Evolutionary conservation across 2,797 vertebrate genomes (phyloP).

Genomic region (Molossus alvarezi): DNA sequence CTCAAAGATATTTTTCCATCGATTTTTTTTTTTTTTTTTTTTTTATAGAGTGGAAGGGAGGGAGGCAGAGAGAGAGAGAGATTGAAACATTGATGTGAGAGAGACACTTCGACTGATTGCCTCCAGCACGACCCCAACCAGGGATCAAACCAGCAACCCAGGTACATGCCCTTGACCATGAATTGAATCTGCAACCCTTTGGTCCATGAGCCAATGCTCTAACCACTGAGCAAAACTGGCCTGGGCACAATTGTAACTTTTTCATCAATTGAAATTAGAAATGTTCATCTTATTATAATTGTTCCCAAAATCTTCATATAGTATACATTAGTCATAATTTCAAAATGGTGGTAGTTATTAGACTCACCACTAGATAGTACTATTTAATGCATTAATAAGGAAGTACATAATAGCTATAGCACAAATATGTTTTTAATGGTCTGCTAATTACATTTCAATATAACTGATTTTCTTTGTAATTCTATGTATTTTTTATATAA

Average conservation of each 20-base stretch:
- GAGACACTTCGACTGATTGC: too few relatives aligned
- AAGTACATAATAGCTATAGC: not conserved
- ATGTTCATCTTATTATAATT: not conserved
- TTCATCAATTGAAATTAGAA: not conserved
- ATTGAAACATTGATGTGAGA: too few relatives aligned
- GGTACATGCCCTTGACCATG: too few relatives aligned
- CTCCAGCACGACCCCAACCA: too few relatives aligned
- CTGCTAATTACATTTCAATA: not conserved
- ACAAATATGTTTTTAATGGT: conserved; percentile 31
- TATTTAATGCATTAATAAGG: conserved; percentile 52
- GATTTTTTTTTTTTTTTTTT: too few relatives aligned
- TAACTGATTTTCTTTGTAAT: not conserved
- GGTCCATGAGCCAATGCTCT: too few relatives aligned
- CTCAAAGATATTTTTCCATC: too few relatives aligned
- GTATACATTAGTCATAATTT: not conserved
- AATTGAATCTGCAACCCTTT: too few relatives aligned
- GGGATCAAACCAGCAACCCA: too few relatives aligned
- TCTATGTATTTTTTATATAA: not conserved
- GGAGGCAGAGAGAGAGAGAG: too few relatives aligned
- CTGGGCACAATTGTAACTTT: not conserved
- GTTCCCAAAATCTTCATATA: not conserved
- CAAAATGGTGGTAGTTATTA: not conserved
- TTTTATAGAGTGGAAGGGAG: too few relatives aligned
- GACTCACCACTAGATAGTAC: not conserved
- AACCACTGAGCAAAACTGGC: too few relatives aligned